These are phyloP conservation scores for Tolypeutes matacus DNA, from an alignment of 2,797 vertebrate genomes.

Conservation along the genomic window DNA sequence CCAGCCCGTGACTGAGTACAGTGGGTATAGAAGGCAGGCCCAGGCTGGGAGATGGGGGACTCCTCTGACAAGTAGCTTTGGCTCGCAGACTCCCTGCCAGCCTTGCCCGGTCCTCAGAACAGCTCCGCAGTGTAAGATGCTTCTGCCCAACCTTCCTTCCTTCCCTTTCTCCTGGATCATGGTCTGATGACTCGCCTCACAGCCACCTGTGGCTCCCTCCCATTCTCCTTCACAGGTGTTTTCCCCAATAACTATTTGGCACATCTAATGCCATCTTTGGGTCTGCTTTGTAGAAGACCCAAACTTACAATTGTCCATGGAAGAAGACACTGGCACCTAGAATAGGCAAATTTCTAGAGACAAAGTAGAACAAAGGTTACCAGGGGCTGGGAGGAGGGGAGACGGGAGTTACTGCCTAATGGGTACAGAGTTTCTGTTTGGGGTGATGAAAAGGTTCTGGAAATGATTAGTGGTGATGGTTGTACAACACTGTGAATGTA, in stretches of 20 bases:
- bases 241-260: slow-evolving; percentile 16
- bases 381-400: no score
- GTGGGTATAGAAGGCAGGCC: not conserved
- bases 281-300: slow-evolving; percentile 5
- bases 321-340: not conserved
- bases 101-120: not conserved
- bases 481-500: no score
- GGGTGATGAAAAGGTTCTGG: no score
- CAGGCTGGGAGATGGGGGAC: not conserved
- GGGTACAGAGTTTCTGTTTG: no score
- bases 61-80: not conserved
- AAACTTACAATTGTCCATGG: not conserved
- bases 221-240: slow-evolving; percentile 30
- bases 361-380: no score
- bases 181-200: not conserved
- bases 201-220: not conserved
- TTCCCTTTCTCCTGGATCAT: not conserved
- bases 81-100: not conserved
- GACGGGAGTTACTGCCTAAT: no score
- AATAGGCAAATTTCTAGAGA: no score
- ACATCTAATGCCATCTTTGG: not conserved
- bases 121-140: not conserved
- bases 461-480: no score
- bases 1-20: slow-evolving; percentile 27
- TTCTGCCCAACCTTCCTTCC: not conserved